phyloP scores from a whole-genome alignment of 2,888 invertebrate species.

The Chirona hameri region DNA sequence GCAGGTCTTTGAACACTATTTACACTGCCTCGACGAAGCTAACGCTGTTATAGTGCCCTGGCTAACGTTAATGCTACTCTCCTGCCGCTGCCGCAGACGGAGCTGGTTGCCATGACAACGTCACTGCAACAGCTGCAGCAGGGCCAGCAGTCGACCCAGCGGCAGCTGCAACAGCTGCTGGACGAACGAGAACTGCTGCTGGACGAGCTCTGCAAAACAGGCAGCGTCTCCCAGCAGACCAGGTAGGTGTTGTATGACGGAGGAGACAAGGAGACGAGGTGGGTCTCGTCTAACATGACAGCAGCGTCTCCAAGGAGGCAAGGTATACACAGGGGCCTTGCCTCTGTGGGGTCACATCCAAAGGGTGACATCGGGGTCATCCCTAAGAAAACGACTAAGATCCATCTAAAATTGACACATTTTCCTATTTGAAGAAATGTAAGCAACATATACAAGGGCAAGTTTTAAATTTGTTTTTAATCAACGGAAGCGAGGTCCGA shows the following conservation, averaged over 20 bases:
- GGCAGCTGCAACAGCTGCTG: slow-evolving; percentile 37
- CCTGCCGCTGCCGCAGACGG: slow-evolving; percentile 35
- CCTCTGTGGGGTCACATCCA: neutral
- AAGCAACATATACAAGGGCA: neutral
- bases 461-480: too few species aligned
- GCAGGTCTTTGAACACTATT: too few species aligned
- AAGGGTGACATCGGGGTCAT: too few species aligned
- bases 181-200: slow-evolving; percentile 42
- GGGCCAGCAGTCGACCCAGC: slow-evolving; percentile 41
- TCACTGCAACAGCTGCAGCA: slow-evolving; percentile 43
- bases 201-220: slow-evolving; percentile 42
- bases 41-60: too few species aligned
- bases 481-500: too few species aligned
- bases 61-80: too few species aligned
- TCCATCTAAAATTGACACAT: too few species aligned
- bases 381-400: too few species aligned
- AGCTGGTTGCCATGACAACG: slow-evolving; percentile 40
- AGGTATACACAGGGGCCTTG: neutral
- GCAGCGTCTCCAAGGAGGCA: neutral
- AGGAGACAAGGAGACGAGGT: neutral
- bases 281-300: neutral
- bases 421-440: too few species aligned
- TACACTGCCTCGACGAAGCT: too few species aligned
- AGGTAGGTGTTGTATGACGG: slow-evolving; percentile 38
- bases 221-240: slow-evolving; percentile 42